Percentiles rank a stretch among this genome's conserved stretches.
These are phyloP conservation scores for Cryptotermes secundus DNA, from an alignment of 1,140 invertebrate genomes.

Conservation along the genomic window DNA sequence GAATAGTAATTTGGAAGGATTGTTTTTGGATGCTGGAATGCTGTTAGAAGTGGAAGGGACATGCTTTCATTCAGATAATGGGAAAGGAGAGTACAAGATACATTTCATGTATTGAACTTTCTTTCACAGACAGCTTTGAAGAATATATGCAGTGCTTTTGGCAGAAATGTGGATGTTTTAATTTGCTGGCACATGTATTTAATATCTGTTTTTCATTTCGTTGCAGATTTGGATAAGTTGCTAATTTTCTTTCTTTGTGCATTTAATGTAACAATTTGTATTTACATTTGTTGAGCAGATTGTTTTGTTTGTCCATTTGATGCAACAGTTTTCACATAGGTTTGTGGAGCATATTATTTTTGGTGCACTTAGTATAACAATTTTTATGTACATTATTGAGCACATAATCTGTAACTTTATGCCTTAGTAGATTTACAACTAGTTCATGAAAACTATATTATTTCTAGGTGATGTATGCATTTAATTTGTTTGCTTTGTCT, in stretches of 20 bases:
- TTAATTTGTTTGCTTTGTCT: background rate
- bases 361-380: too few relatives aligned
- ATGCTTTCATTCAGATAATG: background rate
- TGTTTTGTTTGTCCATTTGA: too few relatives aligned
- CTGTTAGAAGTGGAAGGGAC: too few relatives aligned
- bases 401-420: background rate
- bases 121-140: background rate
- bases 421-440: background rate
- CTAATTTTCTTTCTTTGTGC: constrained; percentile 9
- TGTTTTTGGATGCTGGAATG: too few relatives aligned
- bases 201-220: background rate
- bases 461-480: background rate
- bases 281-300: too few relatives aligned
- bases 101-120: background rate
- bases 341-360: too few relatives aligned
- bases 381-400: constrained; percentile 46
- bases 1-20: too few relatives aligned
- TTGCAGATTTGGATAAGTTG: background rate
- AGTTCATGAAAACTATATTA: background rate
- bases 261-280: constrained; percentile 45
- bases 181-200: background rate
- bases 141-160: background rate
- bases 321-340: too few relatives aligned
- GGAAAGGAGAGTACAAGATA: background rate
- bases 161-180: background rate